Percentiles rank a stretch among this genome's conserved stretches.
These are phyloP conservation scores for Epistrophella euchroma DNA, from an alignment of 2,888 invertebrate species.

Conservation along the genomic window DNA sequence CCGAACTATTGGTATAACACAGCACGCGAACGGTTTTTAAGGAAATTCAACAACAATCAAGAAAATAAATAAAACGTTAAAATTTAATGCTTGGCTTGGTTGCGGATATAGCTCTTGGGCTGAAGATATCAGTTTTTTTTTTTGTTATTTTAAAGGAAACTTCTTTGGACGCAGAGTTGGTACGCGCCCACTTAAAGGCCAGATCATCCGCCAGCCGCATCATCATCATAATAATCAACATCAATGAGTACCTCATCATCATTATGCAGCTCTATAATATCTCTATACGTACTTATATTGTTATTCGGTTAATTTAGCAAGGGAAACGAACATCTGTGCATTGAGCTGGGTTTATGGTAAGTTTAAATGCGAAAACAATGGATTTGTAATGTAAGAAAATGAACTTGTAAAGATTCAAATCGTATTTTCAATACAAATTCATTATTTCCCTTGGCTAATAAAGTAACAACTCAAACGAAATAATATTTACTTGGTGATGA, in stretches of 20 bases:
- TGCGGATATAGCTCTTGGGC: constrained; percentile 32
- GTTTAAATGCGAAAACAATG: constrained; percentile 26
- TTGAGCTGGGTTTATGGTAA: too few relatives aligned
- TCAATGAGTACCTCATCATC: constrained; percentile 74
- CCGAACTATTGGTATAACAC: constrained; percentile 61
- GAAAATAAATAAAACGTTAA: constrained; percentile 70
- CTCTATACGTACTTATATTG: not conserved
- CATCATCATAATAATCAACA: constrained; percentile 75
- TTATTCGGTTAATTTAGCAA: constrained; percentile 5
- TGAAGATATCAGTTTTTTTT: constrained; percentile 17
- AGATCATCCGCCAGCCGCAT: constrained; percentile 71
- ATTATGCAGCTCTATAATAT: constrained; percentile 23
- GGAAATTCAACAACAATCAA: constrained; percentile 67
- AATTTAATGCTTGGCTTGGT: constrained; percentile 71
- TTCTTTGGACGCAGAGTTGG: constrained; percentile 28
- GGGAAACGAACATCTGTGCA: constrained; percentile 60
- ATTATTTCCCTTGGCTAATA: constrained; percentile 37
- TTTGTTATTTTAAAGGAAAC: constrained; percentile 20
- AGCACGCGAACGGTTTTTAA: constrained; percentile 69
- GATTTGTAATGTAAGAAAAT: constrained; percentile 49
- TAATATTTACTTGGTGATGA: constrained; percentile 29
- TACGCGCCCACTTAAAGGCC: constrained; percentile 72
- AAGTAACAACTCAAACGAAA: constrained; percentile 28
- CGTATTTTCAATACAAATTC: constrained; percentile 32
- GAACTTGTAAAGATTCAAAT: constrained; percentile 72